Evolutionary conservation across 1,140 invertebrate genomes (phyloP).

Genomic region (Reticulitermes speratus): DNA sequence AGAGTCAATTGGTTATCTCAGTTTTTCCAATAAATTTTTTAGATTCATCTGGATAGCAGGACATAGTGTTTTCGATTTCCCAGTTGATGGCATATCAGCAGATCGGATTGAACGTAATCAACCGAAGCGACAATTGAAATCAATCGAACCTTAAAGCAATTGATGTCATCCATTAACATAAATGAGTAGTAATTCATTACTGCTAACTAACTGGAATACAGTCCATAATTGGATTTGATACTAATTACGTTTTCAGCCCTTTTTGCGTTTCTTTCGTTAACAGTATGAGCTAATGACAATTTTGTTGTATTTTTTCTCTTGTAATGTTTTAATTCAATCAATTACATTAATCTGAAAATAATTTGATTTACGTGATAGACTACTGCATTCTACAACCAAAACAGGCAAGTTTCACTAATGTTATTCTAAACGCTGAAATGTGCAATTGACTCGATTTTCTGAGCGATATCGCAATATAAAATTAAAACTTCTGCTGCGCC

Average conservation of each 20-base stretch:
- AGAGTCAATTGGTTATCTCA: background rate
- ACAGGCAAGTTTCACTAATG: background rate
- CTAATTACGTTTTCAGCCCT: background rate
- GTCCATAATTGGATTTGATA: background rate
- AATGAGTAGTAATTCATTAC: background rate
- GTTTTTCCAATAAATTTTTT: background rate
- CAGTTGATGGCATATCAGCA: background rate
- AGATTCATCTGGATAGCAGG: background rate
- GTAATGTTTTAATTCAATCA: background rate
- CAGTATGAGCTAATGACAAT: background rate
- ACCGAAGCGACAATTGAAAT: background rate
- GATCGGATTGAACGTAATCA: background rate
- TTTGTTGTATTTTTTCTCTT: background rate
- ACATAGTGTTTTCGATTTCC: background rate
- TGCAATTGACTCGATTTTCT: background rate
- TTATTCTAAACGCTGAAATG: background rate
- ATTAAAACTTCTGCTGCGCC: too few species aligned
- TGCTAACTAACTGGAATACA: background rate
- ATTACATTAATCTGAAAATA: background rate
- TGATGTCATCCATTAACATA: background rate
- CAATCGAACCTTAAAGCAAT: slow-evolving; percentile 1
- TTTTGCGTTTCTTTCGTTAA: background rate
- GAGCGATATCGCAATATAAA: too few species aligned
- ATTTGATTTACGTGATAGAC: background rate
- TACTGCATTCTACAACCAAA: background rate